Evolutionary conservation across 2,797 vertebrate genomes (phyloP), one percentile per base, ranked within the genome.

Genomic region (Hirundo rustica): DNA sequence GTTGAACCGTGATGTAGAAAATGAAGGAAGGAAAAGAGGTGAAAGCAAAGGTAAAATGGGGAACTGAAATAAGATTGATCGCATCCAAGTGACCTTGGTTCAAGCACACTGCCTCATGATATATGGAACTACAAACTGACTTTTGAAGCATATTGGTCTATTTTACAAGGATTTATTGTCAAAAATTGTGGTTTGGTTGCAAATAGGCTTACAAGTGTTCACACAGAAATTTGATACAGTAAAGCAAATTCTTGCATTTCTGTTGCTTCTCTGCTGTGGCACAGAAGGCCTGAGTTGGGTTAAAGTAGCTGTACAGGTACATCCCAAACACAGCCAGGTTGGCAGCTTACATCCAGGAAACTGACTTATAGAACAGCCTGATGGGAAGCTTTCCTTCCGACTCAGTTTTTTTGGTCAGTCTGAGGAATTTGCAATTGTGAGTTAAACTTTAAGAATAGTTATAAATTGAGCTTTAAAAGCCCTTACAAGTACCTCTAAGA

Each of bases 381-480:
- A 58, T 7, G 7, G 16, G 13, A 86, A 67, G 42, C 62, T 89
- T 82, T 70, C 32, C 48, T 45, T 82, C 26, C 71, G 18, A 79
- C 23, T 73, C 44, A 22, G 6, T 3, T 47, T 77, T 77, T 70
- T 54, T 22, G 23, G 60, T 64, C 65, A 82, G 13, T 64, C 36
- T 76, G 72, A 78, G 19, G 44, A 89, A 85, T 89, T 91, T 36
- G 57, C 10, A 61, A 30, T 40, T 89, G 36, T 67, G 48, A 83
- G 34, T 73, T 87, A 92, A 91, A 78, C 45, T 85, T 72, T 66
- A 48, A 64, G 34, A 82, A 66, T 32, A 75, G 47, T 44, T 76
- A 91, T 29, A 78, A 84, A 84, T 30, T 38, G 65, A 93, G 64
- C 71, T 94, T 91, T 83, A 68, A 84, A 93, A 74, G 44, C 30